Conservation (phyloP, 2,888 invertebrate species). For the Saturnia pavonia region DNA sequence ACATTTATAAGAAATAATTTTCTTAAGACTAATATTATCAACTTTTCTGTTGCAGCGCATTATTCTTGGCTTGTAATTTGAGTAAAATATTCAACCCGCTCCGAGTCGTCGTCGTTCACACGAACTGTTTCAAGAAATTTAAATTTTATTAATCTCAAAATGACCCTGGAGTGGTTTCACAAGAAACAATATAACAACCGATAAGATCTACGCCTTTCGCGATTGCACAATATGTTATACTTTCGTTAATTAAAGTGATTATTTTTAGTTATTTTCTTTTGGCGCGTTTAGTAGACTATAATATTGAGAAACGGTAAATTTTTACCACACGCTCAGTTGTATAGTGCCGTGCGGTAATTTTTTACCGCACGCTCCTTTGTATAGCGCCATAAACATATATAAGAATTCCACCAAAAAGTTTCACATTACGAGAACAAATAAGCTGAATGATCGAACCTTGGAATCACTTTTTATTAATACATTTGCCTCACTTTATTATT, state of each 20-base stretch:
- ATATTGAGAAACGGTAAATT: too few species aligned
- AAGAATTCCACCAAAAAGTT: too few species aligned
- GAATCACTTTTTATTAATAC: too few species aligned
- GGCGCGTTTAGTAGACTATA: too few species aligned
- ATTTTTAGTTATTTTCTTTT: too few species aligned
- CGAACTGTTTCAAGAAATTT: slow-evolving; percentile 37
- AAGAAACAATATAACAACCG: slow-evolving; percentile 42
- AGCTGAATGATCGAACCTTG: too few species aligned
- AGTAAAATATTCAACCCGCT: background rate
- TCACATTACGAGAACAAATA: too few species aligned
- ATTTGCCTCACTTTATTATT: too few species aligned
- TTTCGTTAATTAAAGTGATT: background rate
- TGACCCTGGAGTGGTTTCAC: slow-evolving; percentile 39
- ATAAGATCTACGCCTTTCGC: background rate
- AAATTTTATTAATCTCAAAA: slow-evolving; percentile 59
- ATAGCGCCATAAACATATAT: too few species aligned
- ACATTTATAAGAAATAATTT: background rate
- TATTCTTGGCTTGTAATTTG: background rate
- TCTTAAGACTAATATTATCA: background rate
- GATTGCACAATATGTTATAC: background rate
- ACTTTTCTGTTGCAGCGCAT: background rate
- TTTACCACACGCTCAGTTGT: too few species aligned
- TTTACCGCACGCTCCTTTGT: too few species aligned
- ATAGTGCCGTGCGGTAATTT: too few species aligned
- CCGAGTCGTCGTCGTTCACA: background rate